phyloP scores from a whole-genome alignment of 1,140 invertebrate genomes.

The Melanaphis sacchari region DNA sequence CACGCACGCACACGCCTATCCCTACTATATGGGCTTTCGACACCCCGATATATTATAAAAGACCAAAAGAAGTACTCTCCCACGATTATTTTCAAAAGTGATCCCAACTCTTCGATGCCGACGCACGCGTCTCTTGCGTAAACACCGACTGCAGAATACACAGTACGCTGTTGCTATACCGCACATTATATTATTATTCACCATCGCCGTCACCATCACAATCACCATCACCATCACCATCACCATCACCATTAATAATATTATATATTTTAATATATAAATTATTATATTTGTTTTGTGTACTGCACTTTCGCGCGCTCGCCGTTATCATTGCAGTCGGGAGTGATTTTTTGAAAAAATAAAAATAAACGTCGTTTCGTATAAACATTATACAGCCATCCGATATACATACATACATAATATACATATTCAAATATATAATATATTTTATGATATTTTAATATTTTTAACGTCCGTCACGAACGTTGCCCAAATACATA shows the following conservation, averaged over 20 bases:
- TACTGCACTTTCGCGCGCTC: not conserved
- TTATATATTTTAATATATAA: not conserved
- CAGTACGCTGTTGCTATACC: not conserved
- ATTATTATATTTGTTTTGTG: not conserved
- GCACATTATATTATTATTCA: not conserved
- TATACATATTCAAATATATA: too few species aligned
- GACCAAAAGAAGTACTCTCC: conserved; percentile 56
- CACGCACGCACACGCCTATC: conserved; percentile 22
- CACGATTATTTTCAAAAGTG: conserved; percentile 57
- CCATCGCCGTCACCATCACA: not conserved
- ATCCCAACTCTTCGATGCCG: conserved; percentile 49
- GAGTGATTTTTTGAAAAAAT: not conserved
- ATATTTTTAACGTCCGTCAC: not conserved
- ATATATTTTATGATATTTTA: too few species aligned
- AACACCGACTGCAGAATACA: not conserved
- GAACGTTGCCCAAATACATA: not conserved
- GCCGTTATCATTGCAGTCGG: not conserved
- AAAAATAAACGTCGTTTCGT: not conserved
- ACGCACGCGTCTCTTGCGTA: conserved; percentile 30
- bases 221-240: not conserved
- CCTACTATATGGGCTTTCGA: conserved; percentile 51
- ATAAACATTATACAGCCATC: too few species aligned
- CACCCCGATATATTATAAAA: conserved; percentile 57
- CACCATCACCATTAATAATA: not conserved
- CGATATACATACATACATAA: too few species aligned